Evolutionary conservation across 2,113 vertebrate species (phyloP).

Genomic region (Corythaeola cristata): DNA sequence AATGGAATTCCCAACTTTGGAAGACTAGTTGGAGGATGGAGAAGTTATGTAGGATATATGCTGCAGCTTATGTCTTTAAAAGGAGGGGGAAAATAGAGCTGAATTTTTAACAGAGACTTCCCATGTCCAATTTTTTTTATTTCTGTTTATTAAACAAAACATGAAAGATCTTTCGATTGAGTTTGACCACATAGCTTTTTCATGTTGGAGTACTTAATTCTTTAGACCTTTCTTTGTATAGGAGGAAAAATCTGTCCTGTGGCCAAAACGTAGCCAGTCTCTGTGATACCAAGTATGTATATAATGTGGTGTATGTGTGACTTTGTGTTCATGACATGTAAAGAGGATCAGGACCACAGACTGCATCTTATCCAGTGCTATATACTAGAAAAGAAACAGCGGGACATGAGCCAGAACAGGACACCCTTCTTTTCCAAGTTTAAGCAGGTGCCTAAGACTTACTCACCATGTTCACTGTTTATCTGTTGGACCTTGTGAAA

Average conservation of each 20-base stretch:
- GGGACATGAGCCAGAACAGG: fast-evolving
- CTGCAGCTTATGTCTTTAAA: neutral
- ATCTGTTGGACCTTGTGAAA: neutral
- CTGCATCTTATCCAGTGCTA: neutral
- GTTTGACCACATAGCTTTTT: neutral
- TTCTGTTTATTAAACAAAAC: neutral
- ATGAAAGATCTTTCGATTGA: neutral
- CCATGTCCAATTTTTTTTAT: neutral
- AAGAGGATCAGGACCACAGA: neutral
- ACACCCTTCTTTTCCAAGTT: neutral
- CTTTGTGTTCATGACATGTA: neutral
- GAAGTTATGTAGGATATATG: neutral
- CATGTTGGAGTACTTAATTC: neutral
- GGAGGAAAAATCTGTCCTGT: neutral
- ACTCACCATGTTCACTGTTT: neutral
- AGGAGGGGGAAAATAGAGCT: neutral
- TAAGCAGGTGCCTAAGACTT: neutral
- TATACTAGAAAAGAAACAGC: neutral
- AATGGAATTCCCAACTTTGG: neutral
- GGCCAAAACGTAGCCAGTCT: neutral
- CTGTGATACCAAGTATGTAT: neutral
- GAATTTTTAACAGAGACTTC: neutral
- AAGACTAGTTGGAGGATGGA: neutral
- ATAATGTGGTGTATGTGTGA: neutral
- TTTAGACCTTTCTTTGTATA: neutral